Evolutionary conservation across 2,113 vertebrate species (phyloP), one percentile per base, ranked within the genome.

Genomic region (Panurus biarmicus): DNA sequence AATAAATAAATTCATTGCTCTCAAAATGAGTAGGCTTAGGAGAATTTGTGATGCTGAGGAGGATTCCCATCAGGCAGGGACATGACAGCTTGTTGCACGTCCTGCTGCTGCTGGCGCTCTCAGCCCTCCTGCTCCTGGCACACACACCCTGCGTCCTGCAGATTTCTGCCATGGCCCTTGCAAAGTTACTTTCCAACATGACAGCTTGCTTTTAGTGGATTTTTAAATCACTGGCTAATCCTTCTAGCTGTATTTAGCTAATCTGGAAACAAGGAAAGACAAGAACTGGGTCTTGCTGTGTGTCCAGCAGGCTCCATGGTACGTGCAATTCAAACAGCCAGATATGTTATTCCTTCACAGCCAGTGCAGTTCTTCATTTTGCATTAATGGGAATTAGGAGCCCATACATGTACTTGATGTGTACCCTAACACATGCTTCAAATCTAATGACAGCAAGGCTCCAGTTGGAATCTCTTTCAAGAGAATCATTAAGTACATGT

Each of bases 391-490:
- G 66, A n/a, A 29, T 60, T 28, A 60, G 75, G 60, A 90, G 66
- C 36, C 64, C 88, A 53, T 31, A 54, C 60, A 58, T 77, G 77
- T 28, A 25, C 78, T 67, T 65, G 62, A 67, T 0, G 1, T 90
- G 88, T 56, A 75, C 66, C 67, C 75, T 38, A 76, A 73, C 85
- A 91, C 67, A 62, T 31, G 87, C 85, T 80, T 88, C 89, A 61
- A 45, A 79, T 65, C 81, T 14, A 85, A 35, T 19, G 71, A 86
- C 81, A 85, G 77, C 61, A 81, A 89, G 77, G 85, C 80, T 95
- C 78, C 89, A 94, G 79, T 40, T 87, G 87, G 91, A 66, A 96
- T 78, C 54, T 54, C 62, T 87, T 96, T 85, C 81, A 94, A 78
- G 77, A 84, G 70, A 85, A 82, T 87, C 81, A 79, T 87, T 93